Base-by-base conservation (phyloP, 2,888 invertebrate genomes). In the Hydrotaea diabolus region DNA sequence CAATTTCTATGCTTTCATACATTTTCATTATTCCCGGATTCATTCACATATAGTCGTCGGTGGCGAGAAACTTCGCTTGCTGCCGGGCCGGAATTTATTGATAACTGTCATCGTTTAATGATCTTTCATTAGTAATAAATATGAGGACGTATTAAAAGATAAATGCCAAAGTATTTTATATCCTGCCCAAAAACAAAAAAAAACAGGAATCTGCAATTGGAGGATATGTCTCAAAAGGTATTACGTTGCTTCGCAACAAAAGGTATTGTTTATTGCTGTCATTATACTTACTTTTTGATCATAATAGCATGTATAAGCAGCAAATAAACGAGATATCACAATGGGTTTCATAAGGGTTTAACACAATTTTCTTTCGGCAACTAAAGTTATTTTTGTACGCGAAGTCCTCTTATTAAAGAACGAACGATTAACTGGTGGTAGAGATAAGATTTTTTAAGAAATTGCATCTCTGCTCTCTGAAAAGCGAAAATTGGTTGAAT, bases 81-180 rank as follows among this genome's bases (percentile, higher is more conserved):
- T 73, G 72, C 19, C 17, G 3, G 57, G 57, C 2, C 36, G 64
- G 43, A 43, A 74, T 74, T 74, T 74, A 79, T 73, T 73, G 15
- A 66, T 69, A 77, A 77, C 49, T 62, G 43, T 59, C 71, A 26
- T 17, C 15, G 4, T 71, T 23, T 46, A 62, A 74, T 62, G 26
- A 59, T 62, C 69, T 46, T 3, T 5, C n/a, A 19, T 59, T 69
- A 46, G 69, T 57, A 77, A 69, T 69, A n/a, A 66, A 43, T 69
- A 69, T 43, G 13, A 17, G 9, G 7, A 69, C 57, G 31, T 26
- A 71, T 69, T 77, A 77, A 57, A n/a, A 69, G 55, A 69, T 57
- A 69, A 69, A 46, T 21, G 21, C 66, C 21, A 23, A 11, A 15
- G 49, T 5, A 13, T 49, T 49, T 49, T n/a, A 13, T 4, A n/a